phyloP scores from a whole-genome alignment of 1,140 invertebrate genomes.

The Eriocheir sinensis region DNA sequence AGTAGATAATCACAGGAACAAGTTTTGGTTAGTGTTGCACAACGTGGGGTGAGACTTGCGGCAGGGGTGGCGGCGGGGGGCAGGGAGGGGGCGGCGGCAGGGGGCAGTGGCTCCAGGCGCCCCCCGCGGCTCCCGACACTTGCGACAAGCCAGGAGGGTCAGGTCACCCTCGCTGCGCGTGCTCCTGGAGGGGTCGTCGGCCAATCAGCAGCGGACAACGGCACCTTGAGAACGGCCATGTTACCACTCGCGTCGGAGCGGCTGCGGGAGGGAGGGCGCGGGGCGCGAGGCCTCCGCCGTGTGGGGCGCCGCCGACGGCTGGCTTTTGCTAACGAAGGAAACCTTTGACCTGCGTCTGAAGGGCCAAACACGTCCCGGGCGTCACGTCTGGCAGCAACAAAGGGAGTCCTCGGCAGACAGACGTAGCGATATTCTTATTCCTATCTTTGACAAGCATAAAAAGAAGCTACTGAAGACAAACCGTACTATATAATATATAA shows the following conservation, averaged over 20 bases:
- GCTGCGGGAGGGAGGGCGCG: not conserved
- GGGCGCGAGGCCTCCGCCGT: not conserved
- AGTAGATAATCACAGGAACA: not conserved
- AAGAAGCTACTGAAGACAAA: slow-evolving; percentile 1
- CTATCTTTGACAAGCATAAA: too few species aligned
- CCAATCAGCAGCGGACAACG: not conserved
- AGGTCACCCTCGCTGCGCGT: not conserved
- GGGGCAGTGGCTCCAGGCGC: not conserved
- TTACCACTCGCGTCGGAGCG: not conserved
- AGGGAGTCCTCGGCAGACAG: too few species aligned
- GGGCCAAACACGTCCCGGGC: not conserved
- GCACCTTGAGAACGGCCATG: not conserved
- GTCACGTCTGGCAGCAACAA: too few species aligned
- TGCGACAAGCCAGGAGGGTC: not conserved
- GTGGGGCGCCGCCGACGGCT: not conserved
- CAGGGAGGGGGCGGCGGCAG: not conserved
- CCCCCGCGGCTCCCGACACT: not conserved
- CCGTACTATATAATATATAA: not conserved
- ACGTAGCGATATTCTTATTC: too few species aligned
- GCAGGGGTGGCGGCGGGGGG: slow-evolving; percentile 4
- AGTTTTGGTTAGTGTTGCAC: not conserved
- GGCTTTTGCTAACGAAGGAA: not conserved
- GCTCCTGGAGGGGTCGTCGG: not conserved
- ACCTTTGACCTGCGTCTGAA: not conserved
- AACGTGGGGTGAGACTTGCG: slow-evolving; percentile 7